phyloP scores from a whole-genome alignment of 2,888 invertebrate species.

The Drosophila seclusa region DNA sequence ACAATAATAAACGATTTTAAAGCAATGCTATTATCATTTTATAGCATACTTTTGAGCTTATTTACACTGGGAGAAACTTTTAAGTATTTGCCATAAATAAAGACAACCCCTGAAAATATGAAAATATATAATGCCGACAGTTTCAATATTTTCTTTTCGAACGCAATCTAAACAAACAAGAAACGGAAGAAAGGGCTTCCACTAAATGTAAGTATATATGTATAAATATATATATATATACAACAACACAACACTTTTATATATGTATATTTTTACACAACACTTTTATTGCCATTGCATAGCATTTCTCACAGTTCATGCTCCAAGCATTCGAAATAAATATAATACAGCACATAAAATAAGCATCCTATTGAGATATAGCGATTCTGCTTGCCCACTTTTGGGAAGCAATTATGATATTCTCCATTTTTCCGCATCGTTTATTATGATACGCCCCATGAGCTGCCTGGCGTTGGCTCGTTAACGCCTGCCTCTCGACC shows the following conservation, averaged over 20 bases:
- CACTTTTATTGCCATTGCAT: not conserved
- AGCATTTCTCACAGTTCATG: not conserved
- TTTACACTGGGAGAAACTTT: slow-evolving; percentile 21
- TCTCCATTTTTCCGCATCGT: slow-evolving; percentile 58
- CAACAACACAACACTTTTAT: too few relatives aligned
- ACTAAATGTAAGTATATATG: not conserved
- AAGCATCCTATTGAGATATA: slow-evolving; percentile 21
- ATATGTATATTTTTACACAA: not conserved
- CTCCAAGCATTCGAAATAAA: slow-evolving; percentile 14
- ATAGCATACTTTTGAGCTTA: slow-evolving; percentile 30
- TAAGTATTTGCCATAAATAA: not conserved
- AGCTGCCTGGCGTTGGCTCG: slow-evolving; percentile 47
- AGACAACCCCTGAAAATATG: not conserved
- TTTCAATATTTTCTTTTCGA: not conserved
- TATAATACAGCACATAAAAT: slow-evolving; percentile 25
- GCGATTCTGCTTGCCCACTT: slow-evolving; percentile 21
- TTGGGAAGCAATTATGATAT: slow-evolving; percentile 50
- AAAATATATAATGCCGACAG: not conserved
- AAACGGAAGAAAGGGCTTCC: not conserved
- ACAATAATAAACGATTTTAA: slow-evolving; percentile 28
- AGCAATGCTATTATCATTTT: slow-evolving; percentile 22
- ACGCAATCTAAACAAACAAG: not conserved
- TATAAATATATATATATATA: not conserved
- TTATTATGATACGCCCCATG: slow-evolving; percentile 51
- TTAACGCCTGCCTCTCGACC: slow-evolving; percentile 48